Evolutionary conservation across 2,113 vertebrate species (phyloP).

Genomic region (Hoplias malabaricus): DNA sequence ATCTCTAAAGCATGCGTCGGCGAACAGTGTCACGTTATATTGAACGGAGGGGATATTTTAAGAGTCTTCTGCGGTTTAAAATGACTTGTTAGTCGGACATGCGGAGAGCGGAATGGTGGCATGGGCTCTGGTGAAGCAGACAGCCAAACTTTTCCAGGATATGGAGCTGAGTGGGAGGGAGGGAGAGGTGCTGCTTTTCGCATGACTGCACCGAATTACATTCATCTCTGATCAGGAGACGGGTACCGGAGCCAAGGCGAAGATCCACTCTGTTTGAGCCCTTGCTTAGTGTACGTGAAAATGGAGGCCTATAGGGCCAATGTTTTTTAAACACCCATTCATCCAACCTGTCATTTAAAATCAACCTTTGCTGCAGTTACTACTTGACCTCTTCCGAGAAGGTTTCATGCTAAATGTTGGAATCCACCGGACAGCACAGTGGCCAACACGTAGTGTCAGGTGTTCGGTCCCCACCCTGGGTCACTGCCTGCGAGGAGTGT

Average conservation of each 20-base stretch:
- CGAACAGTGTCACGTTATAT: slow-evolving; percentile 27
- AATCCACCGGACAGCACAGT: too few relatives aligned
- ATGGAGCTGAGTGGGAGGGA: not conserved
- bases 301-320: too few relatives aligned
- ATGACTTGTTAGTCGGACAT: slow-evolving; percentile 19
- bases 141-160: slow-evolving; percentile 21
- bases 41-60: slow-evolving; percentile 38
- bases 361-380: too few relatives aligned
- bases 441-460: too few relatives aligned
- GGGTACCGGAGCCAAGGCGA: not conserved
- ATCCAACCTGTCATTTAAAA: too few relatives aligned
- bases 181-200: slow-evolving; percentile 6
- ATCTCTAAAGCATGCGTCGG: slow-evolving; percentile 35
- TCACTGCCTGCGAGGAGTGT: too few relatives aligned
- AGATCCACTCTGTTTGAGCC: not conserved
- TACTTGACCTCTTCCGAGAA: too few relatives aligned
- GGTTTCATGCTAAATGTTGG: too few relatives aligned
- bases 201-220: slow-evolving; percentile 15
- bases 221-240: slow-evolving; percentile 26
- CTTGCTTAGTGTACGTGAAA: not conserved
- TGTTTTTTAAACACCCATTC: too few relatives aligned
- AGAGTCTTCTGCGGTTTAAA: slow-evolving; percentile 38
- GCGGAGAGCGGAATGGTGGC: slow-evolving; percentile 2
- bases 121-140: not conserved
- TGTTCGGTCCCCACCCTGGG: too few relatives aligned